Conservation (phyloP, 2,113 vertebrate genomes). For the Hemichromis elongatus region DNA sequence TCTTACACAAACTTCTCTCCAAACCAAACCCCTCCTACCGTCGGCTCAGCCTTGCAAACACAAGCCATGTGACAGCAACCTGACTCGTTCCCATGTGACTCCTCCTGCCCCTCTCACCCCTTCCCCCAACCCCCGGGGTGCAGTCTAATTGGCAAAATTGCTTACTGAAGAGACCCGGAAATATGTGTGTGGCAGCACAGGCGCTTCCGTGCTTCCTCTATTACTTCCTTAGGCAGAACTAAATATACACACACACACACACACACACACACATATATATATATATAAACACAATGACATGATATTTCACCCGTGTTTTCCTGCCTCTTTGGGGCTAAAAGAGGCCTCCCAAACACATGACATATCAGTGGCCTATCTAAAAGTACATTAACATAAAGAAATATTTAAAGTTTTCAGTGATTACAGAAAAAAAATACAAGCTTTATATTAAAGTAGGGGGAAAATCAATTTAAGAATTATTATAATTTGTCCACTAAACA, state of each 20-base stretch:
- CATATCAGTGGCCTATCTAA: background rate
- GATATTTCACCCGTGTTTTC: background rate
- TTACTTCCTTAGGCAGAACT: background rate
- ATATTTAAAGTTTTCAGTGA: background rate
- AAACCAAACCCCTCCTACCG: slow-evolving; percentile 12
- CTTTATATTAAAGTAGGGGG: background rate
- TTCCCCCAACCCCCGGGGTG: background rate
- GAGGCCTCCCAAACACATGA: background rate
- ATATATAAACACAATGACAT: background rate
- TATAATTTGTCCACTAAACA: background rate
- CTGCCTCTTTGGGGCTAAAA: background rate
- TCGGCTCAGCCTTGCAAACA: slow-evolving; percentile 53
- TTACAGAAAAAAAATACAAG: background rate
- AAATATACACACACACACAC: too few species aligned
- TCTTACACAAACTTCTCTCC: slow-evolving; percentile 30
- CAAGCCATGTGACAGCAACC: slow-evolving; percentile 73
- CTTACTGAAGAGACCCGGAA: background rate
- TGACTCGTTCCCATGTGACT: slow-evolving; percentile 73
- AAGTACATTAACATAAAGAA: background rate
- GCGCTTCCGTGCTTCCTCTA: background rate
- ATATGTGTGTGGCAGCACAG: background rate
- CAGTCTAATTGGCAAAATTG: background rate
- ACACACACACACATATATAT: too few species aligned
- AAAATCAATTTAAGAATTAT: too few species aligned
- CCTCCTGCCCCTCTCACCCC: background rate